These are phyloP conservation scores for Drosophila maculinotata DNA, from an alignment of 2,888 invertebrate species.

Conservation along the genomic window DNA sequence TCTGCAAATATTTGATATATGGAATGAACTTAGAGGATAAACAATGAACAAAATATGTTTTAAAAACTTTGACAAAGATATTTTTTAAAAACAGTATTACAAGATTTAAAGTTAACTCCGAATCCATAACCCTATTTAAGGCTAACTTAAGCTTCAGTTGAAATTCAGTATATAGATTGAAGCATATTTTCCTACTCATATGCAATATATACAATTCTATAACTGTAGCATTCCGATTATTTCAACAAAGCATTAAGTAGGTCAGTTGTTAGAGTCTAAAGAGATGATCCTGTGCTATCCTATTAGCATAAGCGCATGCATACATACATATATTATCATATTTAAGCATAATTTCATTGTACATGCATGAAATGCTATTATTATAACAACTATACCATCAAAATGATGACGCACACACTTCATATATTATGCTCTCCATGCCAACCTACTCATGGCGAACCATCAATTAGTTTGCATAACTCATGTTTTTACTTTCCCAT, in stretches of 20 bases:
- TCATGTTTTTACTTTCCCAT: constrained; percentile 54
- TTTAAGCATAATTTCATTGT: constrained; percentile 13
- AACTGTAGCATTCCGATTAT: too few species aligned
- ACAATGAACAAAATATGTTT: too few species aligned
- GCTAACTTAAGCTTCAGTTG: too few species aligned
- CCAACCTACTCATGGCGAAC: background rate
- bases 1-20: too few species aligned
- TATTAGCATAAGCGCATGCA: constrained; percentile 9
- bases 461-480: constrained; percentile 74
- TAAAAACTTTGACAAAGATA: too few species aligned
- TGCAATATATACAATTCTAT: too few species aligned
- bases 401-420: constrained; percentile 16
- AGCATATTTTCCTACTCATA: too few species aligned
- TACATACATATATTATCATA: constrained; percentile 21
- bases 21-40: too few species aligned
- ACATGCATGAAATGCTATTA: constrained; percentile 10
- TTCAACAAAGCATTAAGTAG: background rate
- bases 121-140: too few species aligned
- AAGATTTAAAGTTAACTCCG: too few species aligned
- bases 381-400: constrained; percentile 22
- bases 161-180: too few species aligned
- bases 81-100: too few species aligned
- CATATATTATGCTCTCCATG: background rate
- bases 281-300: constrained; percentile 17
- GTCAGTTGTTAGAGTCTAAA: background rate